Percentiles rank a stretch among this genome's conserved stretches.
Evolutionary conservation across 2,888 invertebrate genomes (phyloP).

Genomic region (Cryptus armator): DNA sequence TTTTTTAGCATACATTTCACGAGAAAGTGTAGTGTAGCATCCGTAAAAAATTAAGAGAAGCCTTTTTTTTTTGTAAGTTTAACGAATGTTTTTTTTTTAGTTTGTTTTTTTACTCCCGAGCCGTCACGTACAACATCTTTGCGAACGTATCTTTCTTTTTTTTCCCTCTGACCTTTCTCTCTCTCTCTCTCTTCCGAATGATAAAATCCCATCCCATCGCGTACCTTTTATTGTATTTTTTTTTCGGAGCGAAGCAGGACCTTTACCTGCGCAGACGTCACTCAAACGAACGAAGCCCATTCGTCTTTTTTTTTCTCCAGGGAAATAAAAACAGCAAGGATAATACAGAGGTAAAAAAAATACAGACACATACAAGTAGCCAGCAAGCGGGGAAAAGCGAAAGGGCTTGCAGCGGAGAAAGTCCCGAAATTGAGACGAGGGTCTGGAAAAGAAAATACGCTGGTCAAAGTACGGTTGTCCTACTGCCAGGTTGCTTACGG

Average conservation of each 20-base stretch:
- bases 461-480: conserved; percentile 45
- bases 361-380: not conserved
- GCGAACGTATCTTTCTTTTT: conserved; percentile 20
- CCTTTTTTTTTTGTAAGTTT: conserved; percentile 1
- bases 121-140: conserved; percentile 59
- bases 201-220: conserved; percentile 32
- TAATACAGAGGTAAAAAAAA: conserved; percentile 34
- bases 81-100: not conserved
- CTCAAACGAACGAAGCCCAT: conserved; percentile 60
- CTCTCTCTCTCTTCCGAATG: conserved; percentile 11
- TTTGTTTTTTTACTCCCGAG: conserved; percentile 3
- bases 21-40: conserved; percentile 2
- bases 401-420: conserved; percentile 55
- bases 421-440: conserved; percentile 66
- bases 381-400: conserved; percentile 32
- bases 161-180: not conserved
- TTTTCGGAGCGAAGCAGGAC: conserved; percentile 41
- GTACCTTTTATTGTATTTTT: conserved; percentile 34
- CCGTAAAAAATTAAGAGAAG: conserved; percentile 1
- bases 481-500: not conserved
- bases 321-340: conserved; percentile 62
- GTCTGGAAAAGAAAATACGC: conserved; percentile 57
- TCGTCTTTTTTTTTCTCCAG: conserved; percentile 64
- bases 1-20: not conserved
- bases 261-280: conserved; percentile 58